These are phyloP conservation scores for Holacanthus passer DNA, from an alignment of 2,113 vertebrate species.

Conservation along the genomic window DNA sequence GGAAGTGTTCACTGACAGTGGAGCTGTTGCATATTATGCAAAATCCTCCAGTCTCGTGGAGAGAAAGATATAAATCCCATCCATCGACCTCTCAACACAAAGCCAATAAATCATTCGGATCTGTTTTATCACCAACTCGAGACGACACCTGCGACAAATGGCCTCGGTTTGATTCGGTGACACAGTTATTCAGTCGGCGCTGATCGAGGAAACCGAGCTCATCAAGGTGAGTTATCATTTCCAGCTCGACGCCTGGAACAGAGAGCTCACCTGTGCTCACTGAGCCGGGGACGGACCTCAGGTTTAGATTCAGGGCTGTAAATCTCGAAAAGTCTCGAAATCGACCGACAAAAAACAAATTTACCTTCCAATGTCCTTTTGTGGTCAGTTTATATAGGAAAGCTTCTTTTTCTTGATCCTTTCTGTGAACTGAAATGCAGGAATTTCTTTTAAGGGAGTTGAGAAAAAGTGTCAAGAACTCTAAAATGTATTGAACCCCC, in stretches of 20 bases:
- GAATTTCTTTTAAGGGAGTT: neutral
- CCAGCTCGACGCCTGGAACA: neutral
- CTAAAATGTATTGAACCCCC: neutral
- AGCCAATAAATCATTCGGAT: slow-evolving; percentile 1
- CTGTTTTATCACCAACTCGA: neutral
- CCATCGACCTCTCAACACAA: slow-evolving; percentile 17
- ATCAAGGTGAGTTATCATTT: neutral
- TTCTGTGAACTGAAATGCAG: neutral
- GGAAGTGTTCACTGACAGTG: neutral
- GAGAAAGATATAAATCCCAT: slow-evolving; percentile 6
- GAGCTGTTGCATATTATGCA: slow-evolving; percentile 33
- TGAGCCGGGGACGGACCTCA: neutral
- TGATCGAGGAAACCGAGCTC: slow-evolving; percentile 3
- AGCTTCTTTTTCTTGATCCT: neutral
- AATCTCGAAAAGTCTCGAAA: neutral
- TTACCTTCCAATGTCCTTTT: neutral
- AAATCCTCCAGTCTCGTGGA: slow-evolving; percentile 19
- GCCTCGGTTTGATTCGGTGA: neutral
- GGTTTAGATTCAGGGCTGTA: neutral
- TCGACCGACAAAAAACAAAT: neutral
- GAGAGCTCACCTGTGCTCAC: neutral
- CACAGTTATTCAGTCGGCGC: neutral
- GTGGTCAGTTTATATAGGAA: neutral
- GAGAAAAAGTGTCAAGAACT: neutral
- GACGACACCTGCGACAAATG: slow-evolving; percentile 14